phyloP scores from a whole-genome alignment of 2,888 invertebrate species.

The Drosophila limbata region DNA sequence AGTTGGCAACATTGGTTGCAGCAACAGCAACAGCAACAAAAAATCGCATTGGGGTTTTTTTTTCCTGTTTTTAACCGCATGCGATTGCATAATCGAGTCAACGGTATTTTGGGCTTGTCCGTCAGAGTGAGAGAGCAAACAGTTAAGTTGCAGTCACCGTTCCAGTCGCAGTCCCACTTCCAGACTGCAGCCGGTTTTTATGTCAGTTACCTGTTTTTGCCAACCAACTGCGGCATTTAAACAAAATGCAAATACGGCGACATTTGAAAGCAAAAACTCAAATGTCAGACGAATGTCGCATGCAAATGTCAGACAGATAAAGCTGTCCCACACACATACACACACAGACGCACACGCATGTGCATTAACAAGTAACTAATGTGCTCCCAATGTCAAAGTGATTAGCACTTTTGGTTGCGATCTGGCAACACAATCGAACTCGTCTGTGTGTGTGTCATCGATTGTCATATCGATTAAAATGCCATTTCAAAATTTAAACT shows the following conservation, averaged over 20 bases:
- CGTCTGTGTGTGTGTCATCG: conserved; percentile 1
- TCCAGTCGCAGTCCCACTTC: conserved; percentile 22
- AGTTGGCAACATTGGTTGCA: background rate
- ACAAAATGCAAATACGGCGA: conserved; percentile 22
- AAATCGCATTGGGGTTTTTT: conserved; percentile 40
- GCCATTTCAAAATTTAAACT: background rate
- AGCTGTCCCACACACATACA: conserved; percentile 5
- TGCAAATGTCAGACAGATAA: conserved; percentile 3
- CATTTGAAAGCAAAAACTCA: conserved; percentile 29
- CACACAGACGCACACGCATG: background rate
- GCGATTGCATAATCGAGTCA: conserved; percentile 40
- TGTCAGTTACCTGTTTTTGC: conserved; percentile 43
- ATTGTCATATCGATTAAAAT: conserved; percentile 22
- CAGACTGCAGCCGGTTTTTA: conserved; percentile 21
- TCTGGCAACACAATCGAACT: conserved; percentile 10
- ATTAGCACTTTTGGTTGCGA: conserved; percentile 60
- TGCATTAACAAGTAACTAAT: conserved; percentile 7
- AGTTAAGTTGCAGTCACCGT: conserved; percentile 38
- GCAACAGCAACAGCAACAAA: background rate
- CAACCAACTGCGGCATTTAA: conserved; percentile 48
- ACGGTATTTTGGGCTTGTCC: conserved; percentile 37
- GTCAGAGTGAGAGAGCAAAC: conserved; percentile 21
- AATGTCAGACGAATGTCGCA: conserved; percentile 53
- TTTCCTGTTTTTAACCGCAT: conserved; percentile 38
- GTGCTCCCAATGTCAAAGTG: conserved; percentile 63